These are phyloP conservation scores for Gryllus longicercus DNA, from an alignment of 2,888 invertebrate genomes.

Conservation along the genomic window DNA sequence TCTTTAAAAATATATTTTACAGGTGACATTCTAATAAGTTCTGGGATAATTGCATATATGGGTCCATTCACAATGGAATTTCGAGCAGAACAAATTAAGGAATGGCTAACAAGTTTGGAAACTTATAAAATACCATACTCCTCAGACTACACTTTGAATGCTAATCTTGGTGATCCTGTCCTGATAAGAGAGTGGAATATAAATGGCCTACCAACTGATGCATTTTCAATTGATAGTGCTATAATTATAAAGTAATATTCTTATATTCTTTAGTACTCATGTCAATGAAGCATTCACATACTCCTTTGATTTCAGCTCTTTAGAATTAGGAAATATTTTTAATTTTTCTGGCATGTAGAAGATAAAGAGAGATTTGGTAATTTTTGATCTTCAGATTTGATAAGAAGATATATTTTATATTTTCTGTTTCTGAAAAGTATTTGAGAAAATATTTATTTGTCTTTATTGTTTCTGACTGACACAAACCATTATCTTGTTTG, in stretches of 20 bases:
- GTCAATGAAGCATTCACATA: too few relatives aligned
- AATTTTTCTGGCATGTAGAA: too few relatives aligned
- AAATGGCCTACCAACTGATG: constrained; percentile 81
- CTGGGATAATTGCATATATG: constrained; percentile 86
- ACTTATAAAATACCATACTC: constrained; percentile 72
- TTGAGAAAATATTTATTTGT: too few relatives aligned
- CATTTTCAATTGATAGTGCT: constrained; percentile 87
- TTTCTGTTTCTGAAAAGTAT: too few relatives aligned
- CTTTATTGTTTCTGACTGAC: too few relatives aligned
- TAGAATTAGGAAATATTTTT: too few relatives aligned
- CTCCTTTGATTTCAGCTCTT: too few relatives aligned
- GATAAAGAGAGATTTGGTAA: too few relatives aligned
- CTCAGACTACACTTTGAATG: constrained; percentile 69
- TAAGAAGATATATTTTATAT: too few relatives aligned
- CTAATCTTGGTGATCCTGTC: constrained; percentile 80
- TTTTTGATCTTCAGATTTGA: too few relatives aligned
- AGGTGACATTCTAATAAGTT: constrained; percentile 85
- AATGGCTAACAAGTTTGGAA: constrained; percentile 71
- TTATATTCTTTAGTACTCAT: too few relatives aligned
- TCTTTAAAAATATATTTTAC: constrained; percentile 33
- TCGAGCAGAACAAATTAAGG: constrained; percentile 62
- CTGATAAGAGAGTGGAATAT: constrained; percentile 89
- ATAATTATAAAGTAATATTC: constrained; percentile 75
- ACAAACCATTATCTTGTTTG: too few relatives aligned
- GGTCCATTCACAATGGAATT: constrained; percentile 82